Conservation (phyloP, 2,888 invertebrate species). For the Cyclophora albipunctata region DNA sequence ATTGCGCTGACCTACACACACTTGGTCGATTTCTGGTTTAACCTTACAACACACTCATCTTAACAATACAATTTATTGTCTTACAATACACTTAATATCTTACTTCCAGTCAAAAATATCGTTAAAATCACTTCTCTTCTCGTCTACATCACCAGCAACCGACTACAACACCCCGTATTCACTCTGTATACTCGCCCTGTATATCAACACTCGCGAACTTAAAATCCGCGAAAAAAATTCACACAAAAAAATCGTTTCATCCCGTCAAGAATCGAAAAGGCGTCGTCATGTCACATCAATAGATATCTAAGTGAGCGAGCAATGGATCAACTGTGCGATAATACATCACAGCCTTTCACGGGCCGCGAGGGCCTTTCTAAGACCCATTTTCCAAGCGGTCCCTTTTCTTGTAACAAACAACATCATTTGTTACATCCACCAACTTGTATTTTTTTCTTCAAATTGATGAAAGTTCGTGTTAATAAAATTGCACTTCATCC, state of each 20-base stretch:
- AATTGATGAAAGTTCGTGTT: conserved; percentile 66
- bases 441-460: conserved; percentile 60
- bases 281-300: conserved; percentile 55
- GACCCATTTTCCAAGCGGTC: conserved; percentile 41
- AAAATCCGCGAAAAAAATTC: not conserved
- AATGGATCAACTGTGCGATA: conserved; percentile 26
- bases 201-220: too few relatives aligned
- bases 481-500: conserved; percentile 73
- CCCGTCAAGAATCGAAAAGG: conserved; percentile 26
- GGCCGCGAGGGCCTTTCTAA: conserved; percentile 26
- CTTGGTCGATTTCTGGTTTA: too few relatives aligned
- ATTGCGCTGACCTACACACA: too few relatives aligned
- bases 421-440: conserved; percentile 67
- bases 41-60: too few relatives aligned
- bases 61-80: too few relatives aligned
- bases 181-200: too few relatives aligned
- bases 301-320: conserved; percentile 31
- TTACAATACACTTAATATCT: too few relatives aligned
- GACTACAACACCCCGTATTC: too few relatives aligned
- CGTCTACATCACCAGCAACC: too few relatives aligned
- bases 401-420: conserved; percentile 56
- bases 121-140: too few relatives aligned
- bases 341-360: conserved; percentile 40
- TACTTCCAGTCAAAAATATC: too few relatives aligned
- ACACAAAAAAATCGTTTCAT: conserved; percentile 15